Percentiles rank a stretch among this genome's conserved stretches.
phyloP scores from a whole-genome alignment of 1,140 invertebrate species.

The Pseudomyrmex flavicornis region DNA sequence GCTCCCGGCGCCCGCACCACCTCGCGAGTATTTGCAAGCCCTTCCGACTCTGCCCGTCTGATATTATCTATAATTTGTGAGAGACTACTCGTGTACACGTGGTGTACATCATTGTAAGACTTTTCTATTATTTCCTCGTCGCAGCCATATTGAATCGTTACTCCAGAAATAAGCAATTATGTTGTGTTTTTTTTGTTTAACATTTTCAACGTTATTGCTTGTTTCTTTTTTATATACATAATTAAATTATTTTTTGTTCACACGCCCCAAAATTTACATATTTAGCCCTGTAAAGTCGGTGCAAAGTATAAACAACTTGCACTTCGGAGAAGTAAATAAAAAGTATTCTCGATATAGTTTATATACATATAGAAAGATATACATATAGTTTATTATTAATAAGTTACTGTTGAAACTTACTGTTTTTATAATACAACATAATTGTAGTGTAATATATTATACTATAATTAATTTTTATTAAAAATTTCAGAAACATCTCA shows the following conservation, averaged over 20 bases:
- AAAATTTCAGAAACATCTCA: not conserved
- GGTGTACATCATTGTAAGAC: too few relatives aligned
- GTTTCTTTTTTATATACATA: too few relatives aligned
- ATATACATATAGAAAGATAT: too few relatives aligned
- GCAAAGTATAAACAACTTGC: constrained; percentile 6
- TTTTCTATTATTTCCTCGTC: too few relatives aligned
- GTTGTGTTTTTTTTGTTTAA: not conserved
- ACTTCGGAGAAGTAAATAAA: constrained; percentile 20
- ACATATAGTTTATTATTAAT: too few relatives aligned
- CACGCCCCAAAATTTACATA: not conserved
- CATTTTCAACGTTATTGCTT: too few relatives aligned
- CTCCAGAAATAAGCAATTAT: not conserved
- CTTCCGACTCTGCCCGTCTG: constrained; percentile 71
- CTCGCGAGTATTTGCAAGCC: constrained; percentile 86
- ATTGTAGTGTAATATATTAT: constrained; percentile 49
- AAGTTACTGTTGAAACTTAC: not conserved
- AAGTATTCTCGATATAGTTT: constrained; percentile 23
- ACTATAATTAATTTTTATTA: constrained; percentile 41
- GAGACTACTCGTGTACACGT: too few relatives aligned
- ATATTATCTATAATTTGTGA: not conserved
- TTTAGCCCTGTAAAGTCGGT: not conserved
- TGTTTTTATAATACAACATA: constrained; percentile 22
- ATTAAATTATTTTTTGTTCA: too few relatives aligned
- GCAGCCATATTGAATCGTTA: too few relatives aligned
- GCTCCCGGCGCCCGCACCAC: constrained; percentile 84